Conservation (phyloP, 2,888 invertebrate species). For the Eupithecia subfuscata region DNA sequence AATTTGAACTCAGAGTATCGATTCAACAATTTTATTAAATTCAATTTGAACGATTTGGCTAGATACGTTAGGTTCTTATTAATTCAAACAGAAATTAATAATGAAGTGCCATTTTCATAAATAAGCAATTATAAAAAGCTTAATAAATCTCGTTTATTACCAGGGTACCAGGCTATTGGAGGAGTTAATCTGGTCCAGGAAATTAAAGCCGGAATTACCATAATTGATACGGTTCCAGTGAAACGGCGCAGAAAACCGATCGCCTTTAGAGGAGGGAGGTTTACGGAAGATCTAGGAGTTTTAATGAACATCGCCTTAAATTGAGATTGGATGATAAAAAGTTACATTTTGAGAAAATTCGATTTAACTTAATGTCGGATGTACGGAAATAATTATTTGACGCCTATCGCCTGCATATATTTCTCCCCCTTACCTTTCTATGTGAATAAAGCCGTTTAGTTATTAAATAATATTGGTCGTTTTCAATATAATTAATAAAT, state of each 20-base stretch:
- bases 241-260: constrained; percentile 79
- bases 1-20: no score
- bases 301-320: constrained; percentile 62
- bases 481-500: no score
- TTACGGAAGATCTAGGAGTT: constrained; percentile 57
- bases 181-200: constrained; percentile 79
- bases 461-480: no score
- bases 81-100: background rate
- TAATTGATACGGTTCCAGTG: constrained; percentile 81
- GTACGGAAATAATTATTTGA: background rate
- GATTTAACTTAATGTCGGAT: background rate
- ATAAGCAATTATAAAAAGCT: constrained; percentile 60
- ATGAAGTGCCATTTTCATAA: constrained; percentile 32
- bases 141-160: constrained; percentile 80
- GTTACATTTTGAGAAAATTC: constrained; percentile 8
- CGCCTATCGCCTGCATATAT: background rate
- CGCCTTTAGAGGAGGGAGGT: constrained; percentile 62
- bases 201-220: constrained; percentile 82
- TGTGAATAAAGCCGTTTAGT: no score
- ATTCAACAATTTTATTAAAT: no score
- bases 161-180: constrained; percentile 50
- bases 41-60: no score
- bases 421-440: background rate
- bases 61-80: background rate
- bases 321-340: constrained; percentile 57